Evolutionary conservation across 2,797 vertebrate genomes (phyloP).

Genomic region (Cynopterus sphinx): DNA sequence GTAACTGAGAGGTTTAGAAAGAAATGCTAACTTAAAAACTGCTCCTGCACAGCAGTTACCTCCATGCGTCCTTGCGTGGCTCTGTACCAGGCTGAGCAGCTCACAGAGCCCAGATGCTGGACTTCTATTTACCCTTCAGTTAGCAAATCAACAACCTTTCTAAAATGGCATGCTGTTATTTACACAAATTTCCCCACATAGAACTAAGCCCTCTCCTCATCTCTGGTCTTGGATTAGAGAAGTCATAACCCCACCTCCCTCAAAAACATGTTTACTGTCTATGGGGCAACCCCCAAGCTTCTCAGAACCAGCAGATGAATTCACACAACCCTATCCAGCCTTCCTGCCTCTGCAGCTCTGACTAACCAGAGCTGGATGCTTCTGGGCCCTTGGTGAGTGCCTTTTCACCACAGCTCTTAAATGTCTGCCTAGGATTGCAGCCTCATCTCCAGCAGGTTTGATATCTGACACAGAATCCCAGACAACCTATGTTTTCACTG

Average conservation of each 20-base stretch:
- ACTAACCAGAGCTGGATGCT: background rate
- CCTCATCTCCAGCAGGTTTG: background rate
- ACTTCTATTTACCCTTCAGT: background rate
- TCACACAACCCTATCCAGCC: accelerated
- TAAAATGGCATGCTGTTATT: background rate
- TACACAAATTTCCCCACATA: background rate
- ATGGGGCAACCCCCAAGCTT: background rate
- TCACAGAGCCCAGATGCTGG: background rate
- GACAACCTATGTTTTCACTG: background rate
- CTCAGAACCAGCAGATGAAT: background rate
- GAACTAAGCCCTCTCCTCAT: background rate
- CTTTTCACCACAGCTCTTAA: background rate
- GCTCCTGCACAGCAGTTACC: background rate
- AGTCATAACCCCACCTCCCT: background rate
- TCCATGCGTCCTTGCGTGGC: accelerated
- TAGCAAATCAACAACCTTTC: background rate
- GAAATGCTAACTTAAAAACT: background rate
- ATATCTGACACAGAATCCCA: background rate
- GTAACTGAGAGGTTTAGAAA: background rate
- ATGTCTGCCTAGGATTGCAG: background rate
- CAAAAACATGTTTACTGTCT: background rate
- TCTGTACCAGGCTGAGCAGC: accelerated
- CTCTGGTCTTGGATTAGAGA: background rate
- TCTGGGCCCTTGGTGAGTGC: background rate
- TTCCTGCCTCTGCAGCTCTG: background rate